Base-by-base conservation (phyloP, 2,797 vertebrate genomes). In the Clarias fuscus region DNA sequence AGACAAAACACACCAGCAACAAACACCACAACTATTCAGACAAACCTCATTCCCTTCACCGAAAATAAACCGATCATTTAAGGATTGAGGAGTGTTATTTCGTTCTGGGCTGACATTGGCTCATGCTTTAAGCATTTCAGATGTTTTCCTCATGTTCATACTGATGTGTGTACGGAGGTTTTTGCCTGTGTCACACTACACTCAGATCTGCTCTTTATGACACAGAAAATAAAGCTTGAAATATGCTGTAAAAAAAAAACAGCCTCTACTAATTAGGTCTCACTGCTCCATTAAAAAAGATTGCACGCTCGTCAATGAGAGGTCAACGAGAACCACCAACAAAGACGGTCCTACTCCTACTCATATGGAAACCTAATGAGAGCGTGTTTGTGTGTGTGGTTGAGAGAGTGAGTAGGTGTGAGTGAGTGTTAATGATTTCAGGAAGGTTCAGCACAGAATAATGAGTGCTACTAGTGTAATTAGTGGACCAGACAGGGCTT, bases 221-320 rank as follows among this genome's bases (percentile, higher is more conserved):
- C 91, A 92, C 91, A 90, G 87, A 91, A 93, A 93, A 95, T 89
- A 86, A 93, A 87, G 92, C 91, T 79, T 17, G n/a, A 88, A 82
- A 80, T 64, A 27, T 10, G 89, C 82, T 88, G 92, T 93, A 93
- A 93, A 94, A 90, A 88, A 90, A 86, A 90, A 84, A 91, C 85
- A 85, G 90, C 92, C 90, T 75, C 91, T 92, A 93, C 93, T 95
- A 95, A 95, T 95, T 94, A 94, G 93, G 93, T 92, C 94, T 94
- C 93, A 80, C 89, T 58, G 93, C 86, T 86, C 93, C 91, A 90
- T 94, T 95, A 94, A 94, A 95, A 94, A 76, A 76, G 17, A 90
- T 93, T 89, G 90, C 91, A 89, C 92, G 88, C 90, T 90, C 91
- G 91, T 93, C 92, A 92, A 93, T 84, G 86, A 90, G 91, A 93